Evolutionary conservation across 2,113 vertebrate species (phyloP).

Genomic region (Limnothrissa miodon): DNA sequence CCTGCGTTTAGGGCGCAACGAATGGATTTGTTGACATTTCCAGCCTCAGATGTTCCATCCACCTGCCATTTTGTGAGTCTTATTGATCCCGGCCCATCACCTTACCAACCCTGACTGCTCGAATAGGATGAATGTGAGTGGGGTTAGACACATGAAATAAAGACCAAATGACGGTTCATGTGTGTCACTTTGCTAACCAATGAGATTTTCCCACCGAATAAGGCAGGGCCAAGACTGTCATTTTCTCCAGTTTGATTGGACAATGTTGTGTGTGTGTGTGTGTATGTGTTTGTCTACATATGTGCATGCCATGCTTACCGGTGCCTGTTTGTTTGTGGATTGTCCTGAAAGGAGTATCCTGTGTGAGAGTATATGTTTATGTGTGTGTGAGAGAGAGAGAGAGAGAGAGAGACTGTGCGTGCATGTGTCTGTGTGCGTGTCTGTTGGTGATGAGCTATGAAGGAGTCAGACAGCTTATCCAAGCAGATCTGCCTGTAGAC

Average conservation of each 20-base stretch:
- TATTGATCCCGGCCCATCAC: neutral
- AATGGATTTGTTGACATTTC: neutral
- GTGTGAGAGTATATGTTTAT: neutral
- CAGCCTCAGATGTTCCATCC: neutral
- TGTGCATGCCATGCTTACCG: too few relatives aligned
- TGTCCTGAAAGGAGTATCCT: too few relatives aligned
- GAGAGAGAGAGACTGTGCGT: neutral
- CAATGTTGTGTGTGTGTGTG: neutral
- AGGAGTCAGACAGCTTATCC: slow-evolving; percentile 27
- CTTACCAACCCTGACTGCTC: too few relatives aligned
- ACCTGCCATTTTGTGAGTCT: neutral
- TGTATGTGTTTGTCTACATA: neutral
- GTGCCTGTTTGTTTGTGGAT: too few relatives aligned
- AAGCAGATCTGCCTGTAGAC: slow-evolving; percentile 37
- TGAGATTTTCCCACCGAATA: too few relatives aligned
- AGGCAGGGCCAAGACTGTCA: too few relatives aligned
- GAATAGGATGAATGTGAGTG: neutral
- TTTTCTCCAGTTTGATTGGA: too few relatives aligned
- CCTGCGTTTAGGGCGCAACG: too few relatives aligned
- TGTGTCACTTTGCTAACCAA: neutral
- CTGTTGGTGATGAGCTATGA: slow-evolving; percentile 25
- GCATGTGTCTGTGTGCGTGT: slow-evolving; percentile 24
- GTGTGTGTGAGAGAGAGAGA: neutral
- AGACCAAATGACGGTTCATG: too few relatives aligned
- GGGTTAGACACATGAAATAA: neutral